Evolutionary conservation across 2,888 invertebrate species (phyloP).

Genomic region (Nesidiocoris tenuis): DNA sequence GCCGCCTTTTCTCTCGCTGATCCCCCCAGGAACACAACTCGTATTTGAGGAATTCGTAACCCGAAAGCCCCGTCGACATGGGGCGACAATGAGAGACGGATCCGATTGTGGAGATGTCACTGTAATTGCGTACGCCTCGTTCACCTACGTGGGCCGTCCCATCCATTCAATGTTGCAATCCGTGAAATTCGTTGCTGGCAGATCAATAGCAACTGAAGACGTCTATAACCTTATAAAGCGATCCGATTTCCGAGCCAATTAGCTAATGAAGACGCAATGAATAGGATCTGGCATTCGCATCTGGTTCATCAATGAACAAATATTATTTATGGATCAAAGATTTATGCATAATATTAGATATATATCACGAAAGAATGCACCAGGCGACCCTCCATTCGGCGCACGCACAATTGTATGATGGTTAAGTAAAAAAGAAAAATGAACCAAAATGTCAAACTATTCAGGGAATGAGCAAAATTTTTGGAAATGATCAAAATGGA

Average conservation of each 20-base stretch:
- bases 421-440: too few species aligned
- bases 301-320: too few species aligned
- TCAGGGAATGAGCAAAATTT: too few species aligned
- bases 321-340: too few species aligned
- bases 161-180: not conserved
- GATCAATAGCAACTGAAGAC: not conserved
- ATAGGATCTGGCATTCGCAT: too few species aligned
- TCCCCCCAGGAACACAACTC: not conserved
- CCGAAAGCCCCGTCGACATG: not conserved
- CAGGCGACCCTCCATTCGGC: too few species aligned
- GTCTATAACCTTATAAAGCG: not conserved
- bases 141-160: not conserved
- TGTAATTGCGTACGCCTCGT: not conserved
- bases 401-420: too few species aligned
- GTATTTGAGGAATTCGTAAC: not conserved
- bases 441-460: too few species aligned
- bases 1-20: not conserved
- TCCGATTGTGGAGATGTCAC: not conserved
- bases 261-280: not conserved
- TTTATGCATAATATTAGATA: too few species aligned
- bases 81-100: not conserved
- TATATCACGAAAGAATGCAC: too few species aligned
- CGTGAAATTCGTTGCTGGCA: not conserved
- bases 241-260: not conserved
- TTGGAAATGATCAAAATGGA: too few species aligned